Conservation (phyloP, 2,797 vertebrate species). For the Etheostoma perlongum region DNA sequence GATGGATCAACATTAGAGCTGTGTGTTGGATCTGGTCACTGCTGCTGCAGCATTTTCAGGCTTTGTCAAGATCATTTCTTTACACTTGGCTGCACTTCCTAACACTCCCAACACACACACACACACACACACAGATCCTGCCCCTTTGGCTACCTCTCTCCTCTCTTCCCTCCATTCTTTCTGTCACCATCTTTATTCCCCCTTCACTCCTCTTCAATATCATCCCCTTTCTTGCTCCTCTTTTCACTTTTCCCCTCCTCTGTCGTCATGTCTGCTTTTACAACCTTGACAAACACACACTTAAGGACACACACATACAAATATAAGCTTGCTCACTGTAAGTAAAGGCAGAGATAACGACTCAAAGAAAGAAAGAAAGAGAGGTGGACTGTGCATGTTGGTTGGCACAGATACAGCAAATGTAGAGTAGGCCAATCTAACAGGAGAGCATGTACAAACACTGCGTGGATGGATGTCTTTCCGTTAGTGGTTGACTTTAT, state of each 20-base stretch:
- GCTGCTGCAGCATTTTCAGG: constrained; percentile 50
- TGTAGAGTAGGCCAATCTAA: constrained; percentile 41
- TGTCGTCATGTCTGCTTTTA: constrained; percentile 32
- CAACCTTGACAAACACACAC: constrained; percentile 18
- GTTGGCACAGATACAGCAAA: constrained; percentile 47
- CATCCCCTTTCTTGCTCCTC: constrained; percentile 1
- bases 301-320: no score
- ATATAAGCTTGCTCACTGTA: background rate
- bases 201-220: constrained; percentile 8
- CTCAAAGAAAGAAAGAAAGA: constrained; percentile 3
- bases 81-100: constrained; percentile 57
- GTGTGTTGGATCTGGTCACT: constrained; percentile 24
- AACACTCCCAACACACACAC: constrained; percentile 19
- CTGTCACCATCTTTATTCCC: constrained; percentile 14
- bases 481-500: no score
- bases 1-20: constrained; percentile 28
- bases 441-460: constrained; percentile 9
- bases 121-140: constrained; percentile 29
- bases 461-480: no score
- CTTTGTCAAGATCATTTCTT: constrained; percentile 63
- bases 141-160: constrained; percentile 36
- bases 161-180: constrained; percentile 16
- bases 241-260: constrained; percentile 2
- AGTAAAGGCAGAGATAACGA: constrained; percentile 16
- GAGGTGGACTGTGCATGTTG: constrained; percentile 32